Evolutionary conservation across 2,888 invertebrate genomes (phyloP).

Genomic region (Ctenicera cuprea): DNA sequence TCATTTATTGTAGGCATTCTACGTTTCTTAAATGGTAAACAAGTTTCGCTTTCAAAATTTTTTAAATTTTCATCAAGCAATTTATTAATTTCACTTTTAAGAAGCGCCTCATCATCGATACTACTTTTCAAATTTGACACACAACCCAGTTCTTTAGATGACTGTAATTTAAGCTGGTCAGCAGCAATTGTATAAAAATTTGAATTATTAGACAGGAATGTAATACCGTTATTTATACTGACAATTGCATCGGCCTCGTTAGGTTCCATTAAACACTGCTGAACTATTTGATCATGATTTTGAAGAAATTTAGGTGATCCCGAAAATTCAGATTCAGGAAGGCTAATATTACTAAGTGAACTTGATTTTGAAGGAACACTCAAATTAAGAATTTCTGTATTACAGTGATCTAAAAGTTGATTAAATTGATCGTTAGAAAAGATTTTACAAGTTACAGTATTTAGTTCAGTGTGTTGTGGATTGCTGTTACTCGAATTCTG

Average conservation of each 20-base stretch:
- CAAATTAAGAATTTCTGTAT: constrained; percentile 44
- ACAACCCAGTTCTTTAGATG: neutral
- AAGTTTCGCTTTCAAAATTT: constrained; percentile 60
- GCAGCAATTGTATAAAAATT: constrained; percentile 15
- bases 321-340: constrained; percentile 56
- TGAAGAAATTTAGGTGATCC: constrained; percentile 57
- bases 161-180: neutral
- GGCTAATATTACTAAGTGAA: constrained; percentile 10
- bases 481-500: constrained; percentile 6
- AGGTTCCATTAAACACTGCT: neutral
- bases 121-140: neutral
- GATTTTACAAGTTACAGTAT: neutral
- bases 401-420: constrained; percentile 26
- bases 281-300: constrained; percentile 54
- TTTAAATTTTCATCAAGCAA: constrained; percentile 39
- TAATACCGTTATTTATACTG: constrained; percentile 5
- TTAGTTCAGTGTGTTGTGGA: constrained; percentile 10
- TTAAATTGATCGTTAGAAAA: constrained; percentile 18
- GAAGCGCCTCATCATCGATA: constrained; percentile 16
- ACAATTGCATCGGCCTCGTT: neutral
- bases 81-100: constrained; percentile 25
- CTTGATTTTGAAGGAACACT: constrained; percentile 35
- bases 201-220: constrained; percentile 21
- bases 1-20: constrained; percentile 60
- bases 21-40: constrained; percentile 67